Evolutionary conservation across 2,888 invertebrate genomes (phyloP), one percentile per base, ranked within the genome.

Genomic region (Tiliacea aurago): DNA sequence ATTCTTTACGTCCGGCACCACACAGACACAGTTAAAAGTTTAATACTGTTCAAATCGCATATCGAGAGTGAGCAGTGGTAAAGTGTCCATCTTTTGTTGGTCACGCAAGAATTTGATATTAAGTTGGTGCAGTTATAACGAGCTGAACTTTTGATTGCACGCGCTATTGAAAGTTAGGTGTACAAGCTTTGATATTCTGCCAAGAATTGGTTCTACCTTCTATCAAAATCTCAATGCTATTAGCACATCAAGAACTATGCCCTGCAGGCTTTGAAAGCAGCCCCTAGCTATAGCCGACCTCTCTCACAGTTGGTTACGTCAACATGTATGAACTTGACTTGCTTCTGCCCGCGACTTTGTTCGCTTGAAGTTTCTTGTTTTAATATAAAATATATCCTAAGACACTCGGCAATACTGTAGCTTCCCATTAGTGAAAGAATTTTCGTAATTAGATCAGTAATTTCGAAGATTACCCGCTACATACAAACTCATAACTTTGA

Each of bases 91-190:
- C n/a, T 67, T 62, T 47, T 62, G 28, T 59, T 15, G 28, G 33
- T 59, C 18, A 59, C 11, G 20, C 28, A 28, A n/a, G 45, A 65
- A 59, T 55, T 79, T 28, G 33, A 18, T 58, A n/a, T 9, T n/a
- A n/a, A 55, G 43, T 61, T 56, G 7, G 28, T 51, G 20, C 56
- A 67, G 37, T 43, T 63, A 13, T 73, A 81, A 69, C 65, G n/a
- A 66, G 69, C 23, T 13, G 53, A 79, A 81, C 66, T 70, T 81
- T 65, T 58, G 53, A 79, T 70, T 76, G 69, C 23, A 53, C 13
- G 23, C n/a, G 20, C 33, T 43, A 65, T 62, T 76, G n/a, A n/a
- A 76, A 49, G 49, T 61, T 68, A 6, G 59, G 45, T 43, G 23
- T 61, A 53, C 11, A 2, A 47, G 69, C 45, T 49, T 66, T 70